Evolutionary conservation across 2,797 vertebrate species (phyloP).

Genomic region (Microcaecilia unicolor): DNA sequence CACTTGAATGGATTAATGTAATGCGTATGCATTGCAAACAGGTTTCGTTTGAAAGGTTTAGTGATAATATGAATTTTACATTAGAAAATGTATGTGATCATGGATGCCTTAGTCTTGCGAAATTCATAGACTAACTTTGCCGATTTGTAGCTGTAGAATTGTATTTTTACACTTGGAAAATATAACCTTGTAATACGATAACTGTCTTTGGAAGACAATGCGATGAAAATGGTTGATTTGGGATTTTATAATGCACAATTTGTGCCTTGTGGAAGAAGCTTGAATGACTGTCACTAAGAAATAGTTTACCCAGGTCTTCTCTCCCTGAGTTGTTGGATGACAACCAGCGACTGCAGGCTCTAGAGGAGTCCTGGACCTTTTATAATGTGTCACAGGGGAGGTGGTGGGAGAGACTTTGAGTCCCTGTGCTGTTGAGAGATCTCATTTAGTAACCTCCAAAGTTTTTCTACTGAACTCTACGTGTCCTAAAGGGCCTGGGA

Average conservation of each 20-base stretch:
- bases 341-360: not conserved
- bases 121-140: not conserved
- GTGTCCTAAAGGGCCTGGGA: too few relatives aligned
- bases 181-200: not conserved
- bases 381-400: not conserved
- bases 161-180: not conserved
- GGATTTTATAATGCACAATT: not conserved
- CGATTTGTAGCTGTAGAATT: not conserved
- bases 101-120: slow-evolving; percentile 14
- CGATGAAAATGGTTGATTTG: not conserved
- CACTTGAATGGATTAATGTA: slow-evolving; percentile 5
- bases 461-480: not conserved
- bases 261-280: too few relatives aligned
- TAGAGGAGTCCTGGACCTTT: not conserved
- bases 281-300: too few relatives aligned
- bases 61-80: slow-evolving; percentile 1
- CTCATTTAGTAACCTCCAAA: not conserved
- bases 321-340: not conserved
- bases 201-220: not conserved
- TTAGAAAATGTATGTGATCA: slow-evolving; percentile 10
- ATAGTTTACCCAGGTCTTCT: not conserved
- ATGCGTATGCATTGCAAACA: slow-evolving; percentile 1
- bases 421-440: too few relatives aligned
- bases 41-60: slow-evolving; percentile 5
- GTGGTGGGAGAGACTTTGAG: not conserved